Base-by-base conservation (phyloP, 1,140 invertebrate species). In the Ooceraea biroi region DNA sequence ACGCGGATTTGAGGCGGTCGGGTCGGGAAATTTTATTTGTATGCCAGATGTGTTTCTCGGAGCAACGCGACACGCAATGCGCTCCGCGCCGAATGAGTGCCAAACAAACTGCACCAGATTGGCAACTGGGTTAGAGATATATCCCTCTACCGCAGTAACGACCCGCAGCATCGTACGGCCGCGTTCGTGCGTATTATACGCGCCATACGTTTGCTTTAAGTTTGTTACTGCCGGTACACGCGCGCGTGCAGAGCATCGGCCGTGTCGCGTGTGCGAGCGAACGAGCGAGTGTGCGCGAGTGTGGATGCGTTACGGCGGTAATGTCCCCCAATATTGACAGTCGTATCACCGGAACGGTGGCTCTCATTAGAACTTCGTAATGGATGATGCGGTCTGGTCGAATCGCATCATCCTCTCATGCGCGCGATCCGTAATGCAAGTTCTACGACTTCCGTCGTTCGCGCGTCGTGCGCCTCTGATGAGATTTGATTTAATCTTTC, bases 91-190 rank as follows among this genome's bases (percentile, higher is more conserved):
- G 86, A 89, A 91, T 82, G 87, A 92, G 88, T 85, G 74, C 90
- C 85, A 85, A 91, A 91, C 89, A 90, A 92, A 90, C 90, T 88
- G 60, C 48, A 87, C 2, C 58, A 88, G 83, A 90, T 90, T 89
- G 91, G 90, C 89, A 92, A 92, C 88, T 91, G 86, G 91, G 91
- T 92, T 92, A 85, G 68, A 22, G 68, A 22, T 55, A 82, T 44
- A 80, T 22, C 55, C 22, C 36, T 36, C 36, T 36, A 36, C 52
- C 12, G 41, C 22, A 66, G 60, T 66, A 85, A 72, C 66, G 50
- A 85, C 50, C 69, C 65, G 76, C 30, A 46, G 76, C 25, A 58
- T 50, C 46, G 52, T 27, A 50, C 36, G 65, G 61, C 27, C 55
- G 27, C 44, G 11, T 36, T 30, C 68, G 48, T 57, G 50, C 58